Evolutionary conservation across 2,113 vertebrate genomes (phyloP), one percentile per base, ranked within the genome.

Genomic region (Platysteira castanea): DNA sequence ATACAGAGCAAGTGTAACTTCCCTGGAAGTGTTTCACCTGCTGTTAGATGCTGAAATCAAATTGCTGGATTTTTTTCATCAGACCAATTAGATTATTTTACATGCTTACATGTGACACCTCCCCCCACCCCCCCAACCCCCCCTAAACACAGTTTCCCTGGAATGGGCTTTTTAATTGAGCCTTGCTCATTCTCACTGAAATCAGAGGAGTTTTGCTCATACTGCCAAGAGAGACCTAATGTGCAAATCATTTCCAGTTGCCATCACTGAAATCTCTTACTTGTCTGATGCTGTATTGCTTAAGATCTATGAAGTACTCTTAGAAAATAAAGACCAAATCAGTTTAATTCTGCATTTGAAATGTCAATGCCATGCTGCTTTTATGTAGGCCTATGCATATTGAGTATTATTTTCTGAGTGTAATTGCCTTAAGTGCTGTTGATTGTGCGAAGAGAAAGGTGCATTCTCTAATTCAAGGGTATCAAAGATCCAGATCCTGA

Each of bases 321-420:
- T 74, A 70, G 63, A 76, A 91, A 95, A 91, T 54, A 91, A 91
- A 93, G 63, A 81, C 78, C 35, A 79, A 96, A 95, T 96, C 82
- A 83, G 63, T 90, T 91, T 87, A 91, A 89, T 87, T 95, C 75
- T 85, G 53, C 59, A 80, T 91, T 83, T 87, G 67, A 94, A 94
- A 94, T 95, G 70, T 93, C 89, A 95, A 24, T 89, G 77, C 68
- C 84, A 89, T 57, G 91, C 89, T 95, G 90, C 78, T 96, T 93
- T 96, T 95, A 83, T 90, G 89, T 94, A 82, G 82, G 84, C 84
- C 87, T 80, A 73, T 95, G 67, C 75, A 77, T 83, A 82, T 57
- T 85, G 57, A 78, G 44, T 90, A 79, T 84, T 91, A 91, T 85
- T 87, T 95, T 94, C 89, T 87, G 81, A 87, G 57, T 70, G 30